Evolutionary conservation across 2,113 vertebrate genomes (phyloP).

Genomic region (Mesoclemmys tuberculata): DNA sequence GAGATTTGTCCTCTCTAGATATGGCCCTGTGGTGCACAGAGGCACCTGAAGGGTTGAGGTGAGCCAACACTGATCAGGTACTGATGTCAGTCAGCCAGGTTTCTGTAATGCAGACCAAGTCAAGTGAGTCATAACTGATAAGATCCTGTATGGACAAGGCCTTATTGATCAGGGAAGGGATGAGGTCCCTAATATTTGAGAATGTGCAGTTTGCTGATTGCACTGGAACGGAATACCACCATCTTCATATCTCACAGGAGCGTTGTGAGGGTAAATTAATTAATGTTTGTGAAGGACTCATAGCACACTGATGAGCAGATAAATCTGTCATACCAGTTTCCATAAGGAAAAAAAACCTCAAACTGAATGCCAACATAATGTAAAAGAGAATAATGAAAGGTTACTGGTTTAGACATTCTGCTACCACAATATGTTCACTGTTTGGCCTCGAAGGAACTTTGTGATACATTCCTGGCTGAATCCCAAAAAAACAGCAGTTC

Average conservation of each 20-base stretch:
- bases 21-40: neutral
- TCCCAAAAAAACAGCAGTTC: neutral
- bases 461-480: constrained; percentile 27
- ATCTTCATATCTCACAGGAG: neutral
- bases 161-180: neutral
- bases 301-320: neutral
- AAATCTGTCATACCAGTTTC: neutral
- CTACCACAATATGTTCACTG: neutral
- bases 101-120: neutral
- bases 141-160: neutral
- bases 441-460: constrained; percentile 10
- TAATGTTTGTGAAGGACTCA: neutral
- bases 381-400: neutral
- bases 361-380: constrained; percentile 14
- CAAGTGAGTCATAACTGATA: neutral
- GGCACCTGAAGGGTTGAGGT: neutral
- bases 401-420: neutral
- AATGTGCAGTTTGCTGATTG: neutral
- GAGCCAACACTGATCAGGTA: neutral
- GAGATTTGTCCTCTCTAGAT: neutral
- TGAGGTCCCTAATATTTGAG: neutral
- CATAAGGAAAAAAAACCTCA: neutral
- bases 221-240: neutral
- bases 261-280: neutral
- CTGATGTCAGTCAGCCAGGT: neutral